phyloP scores from a whole-genome alignment of 2,888 invertebrate species.

The Melangyna quadrimaculata region DNA sequence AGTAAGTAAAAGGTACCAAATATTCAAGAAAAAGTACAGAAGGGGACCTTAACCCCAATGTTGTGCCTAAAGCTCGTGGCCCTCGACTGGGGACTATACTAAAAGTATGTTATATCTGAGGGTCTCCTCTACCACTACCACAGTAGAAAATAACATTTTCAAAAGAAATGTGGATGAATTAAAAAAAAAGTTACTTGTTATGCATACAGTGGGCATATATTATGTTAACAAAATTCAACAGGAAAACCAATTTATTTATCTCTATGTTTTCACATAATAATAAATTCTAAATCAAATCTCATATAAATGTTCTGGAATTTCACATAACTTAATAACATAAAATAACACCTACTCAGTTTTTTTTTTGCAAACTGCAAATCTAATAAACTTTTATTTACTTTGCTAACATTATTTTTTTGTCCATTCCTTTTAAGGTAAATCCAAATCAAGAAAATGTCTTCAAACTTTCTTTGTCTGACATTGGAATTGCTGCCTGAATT shows the following conservation, averaged over 20 bases:
- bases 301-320: background rate
- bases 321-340: background rate
- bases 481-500: background rate
- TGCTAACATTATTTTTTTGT: background rate
- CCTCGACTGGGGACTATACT: too few relatives aligned
- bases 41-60: too few relatives aligned
- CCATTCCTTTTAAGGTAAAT: background rate
- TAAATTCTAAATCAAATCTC: background rate
- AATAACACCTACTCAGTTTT: background rate
- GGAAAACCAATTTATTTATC: background rate
- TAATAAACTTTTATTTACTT: slow-evolving; percentile 6
- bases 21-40: too few relatives aligned
- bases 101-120: too few relatives aligned
- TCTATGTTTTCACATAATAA: background rate
- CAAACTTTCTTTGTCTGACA: slow-evolving; percentile 6
- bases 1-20: too few relatives aligned
- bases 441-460: slow-evolving; percentile 10
- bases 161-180: too few relatives aligned
- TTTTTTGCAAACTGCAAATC: background rate
- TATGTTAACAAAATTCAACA: too few relatives aligned
- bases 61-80: too few relatives aligned
- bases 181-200: too few relatives aligned
- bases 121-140: too few relatives aligned
- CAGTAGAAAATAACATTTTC: too few relatives aligned
- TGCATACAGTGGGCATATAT: too few relatives aligned